Conservation (phyloP, 2,797 vertebrate species). For the Oreochromis grahami region DNA sequence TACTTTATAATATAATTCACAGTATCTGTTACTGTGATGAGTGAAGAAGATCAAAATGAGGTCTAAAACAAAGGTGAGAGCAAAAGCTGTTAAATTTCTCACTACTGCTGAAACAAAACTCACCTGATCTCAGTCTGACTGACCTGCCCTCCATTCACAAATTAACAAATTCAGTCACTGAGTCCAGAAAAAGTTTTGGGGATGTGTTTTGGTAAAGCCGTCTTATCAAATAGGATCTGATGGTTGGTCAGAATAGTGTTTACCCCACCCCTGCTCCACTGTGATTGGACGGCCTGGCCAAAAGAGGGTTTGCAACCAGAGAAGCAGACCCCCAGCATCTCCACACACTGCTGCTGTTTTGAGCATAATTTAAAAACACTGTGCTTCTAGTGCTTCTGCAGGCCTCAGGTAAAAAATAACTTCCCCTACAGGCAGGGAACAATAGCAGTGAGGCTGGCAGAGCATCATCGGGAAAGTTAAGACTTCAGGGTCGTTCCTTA, state of each 20-base stretch:
- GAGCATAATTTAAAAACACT: background rate
- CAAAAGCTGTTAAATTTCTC: background rate
- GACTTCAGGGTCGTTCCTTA: background rate
- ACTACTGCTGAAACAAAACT: background rate
- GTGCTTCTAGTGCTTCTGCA: background rate
- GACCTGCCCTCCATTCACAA: background rate
- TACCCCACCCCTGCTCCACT: background rate
- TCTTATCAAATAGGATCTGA: background rate
- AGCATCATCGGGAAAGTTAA: background rate
- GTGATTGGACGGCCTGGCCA: background rate
- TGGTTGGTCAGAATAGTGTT: background rate
- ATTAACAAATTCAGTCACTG: background rate
- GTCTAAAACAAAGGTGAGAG: background rate
- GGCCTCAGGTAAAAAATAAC: background rate
- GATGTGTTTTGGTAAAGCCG: background rate
- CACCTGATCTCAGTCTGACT: background rate
- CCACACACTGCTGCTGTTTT: background rate
- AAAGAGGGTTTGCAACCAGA: background rate
- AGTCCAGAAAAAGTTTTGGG: background rate
- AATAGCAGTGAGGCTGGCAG: background rate
- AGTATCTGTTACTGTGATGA: background rate
- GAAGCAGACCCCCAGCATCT: background rate
- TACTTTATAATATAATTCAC: accelerated
- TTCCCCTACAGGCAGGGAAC: background rate
- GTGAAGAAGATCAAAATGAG: background rate